Evolutionary conservation across 2,888 invertebrate species (phyloP).

Genomic region (Acrobasis consociella): DNA sequence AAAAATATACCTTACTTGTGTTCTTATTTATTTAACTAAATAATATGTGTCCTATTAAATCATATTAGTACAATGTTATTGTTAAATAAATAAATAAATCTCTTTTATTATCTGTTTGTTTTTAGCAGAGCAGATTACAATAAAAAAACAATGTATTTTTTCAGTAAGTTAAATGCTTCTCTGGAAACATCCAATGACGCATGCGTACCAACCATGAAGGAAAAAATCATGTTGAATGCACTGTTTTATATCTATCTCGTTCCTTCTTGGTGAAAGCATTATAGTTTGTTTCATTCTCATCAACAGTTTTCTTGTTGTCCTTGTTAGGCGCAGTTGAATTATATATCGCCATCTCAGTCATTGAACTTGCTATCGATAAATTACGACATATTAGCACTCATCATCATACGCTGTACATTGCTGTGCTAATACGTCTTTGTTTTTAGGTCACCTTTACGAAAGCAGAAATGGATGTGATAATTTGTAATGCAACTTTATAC

Average conservation of each 20-base stretch:
- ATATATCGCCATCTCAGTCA: slow-evolving; percentile 45
- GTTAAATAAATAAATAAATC: too few relatives aligned
- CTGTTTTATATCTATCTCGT: slow-evolving; percentile 59
- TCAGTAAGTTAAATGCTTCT: slow-evolving; percentile 41
- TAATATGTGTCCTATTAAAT: too few relatives aligned
- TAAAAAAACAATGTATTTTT: neutral
- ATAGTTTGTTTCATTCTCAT: slow-evolving; percentile 47
- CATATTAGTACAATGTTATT: too few relatives aligned
- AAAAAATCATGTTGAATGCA: slow-evolving; percentile 55
- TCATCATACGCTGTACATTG: slow-evolving; percentile 43
- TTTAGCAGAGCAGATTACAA: too few relatives aligned
- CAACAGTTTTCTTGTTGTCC: slow-evolving; percentile 56
- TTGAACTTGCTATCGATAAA: slow-evolving; percentile 60
- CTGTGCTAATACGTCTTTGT: slow-evolving; percentile 28
- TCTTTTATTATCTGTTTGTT: too few relatives aligned
- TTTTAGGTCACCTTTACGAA: neutral
- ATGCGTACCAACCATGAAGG: slow-evolving; percentile 72
- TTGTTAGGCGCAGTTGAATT: slow-evolving; percentile 32
- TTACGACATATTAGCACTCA: slow-evolving; percentile 36
- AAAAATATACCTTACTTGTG: too few relatives aligned
- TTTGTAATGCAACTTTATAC: neutral
- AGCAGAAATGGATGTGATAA: slow-evolving; percentile 24
- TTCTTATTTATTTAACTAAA: too few relatives aligned
- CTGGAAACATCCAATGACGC: slow-evolving; percentile 68
- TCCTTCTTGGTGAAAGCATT: slow-evolving; percentile 36